Evolutionary conservation across 2,888 invertebrate species (phyloP), one percentile per base, ranked within the genome.

Genomic region (Empis stercorea): DNA sequence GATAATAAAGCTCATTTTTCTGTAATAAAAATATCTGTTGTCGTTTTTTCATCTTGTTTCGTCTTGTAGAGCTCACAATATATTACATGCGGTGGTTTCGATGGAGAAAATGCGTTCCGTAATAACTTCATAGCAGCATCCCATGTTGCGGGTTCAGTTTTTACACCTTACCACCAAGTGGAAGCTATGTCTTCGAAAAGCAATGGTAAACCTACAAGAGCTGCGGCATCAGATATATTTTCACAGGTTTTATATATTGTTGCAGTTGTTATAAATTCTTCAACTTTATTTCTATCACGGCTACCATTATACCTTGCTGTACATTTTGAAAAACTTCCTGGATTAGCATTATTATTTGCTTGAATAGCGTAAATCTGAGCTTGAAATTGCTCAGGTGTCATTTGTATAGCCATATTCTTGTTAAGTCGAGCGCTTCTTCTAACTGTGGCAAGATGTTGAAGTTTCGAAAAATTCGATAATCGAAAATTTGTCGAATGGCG

Each of bases 381-480:
- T 7, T 53, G 60, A 23, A 65, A 56, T 54, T 66, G 66, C 43
- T 65, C 64, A 36, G 55, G 55, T 27, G 63, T 62, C 64, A 65
- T 63, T 48, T 58, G 59, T 9, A 60, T 49, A 2, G 61, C 54
- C 61, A 62, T 60, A 20, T 37, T 41, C 37, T 11, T 17, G 27
- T n/a, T 44, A 38, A 43, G n/a, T 27, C 37, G 14, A 17, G 37
- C 23, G 23, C 41, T 44, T 48, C 23, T 40, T 44, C 9, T 20
- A 4, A 20, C n/a, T n/a, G n/a, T n/a, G n/a, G n/a, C n/a, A n/a
- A n/a, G n/a, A n/a, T n/a, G n/a, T n/a, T n/a, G n/a, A n/a, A n/a
- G n/a, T n/a, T n/a, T n/a, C n/a, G n/a, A n/a, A n/a, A n/a, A n/a
- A n/a, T n/a, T n/a, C n/a, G n/a, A n/a, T n/a, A n/a, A n/a, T n/a